Conservation (phyloP, 1,140 invertebrate species). For the Scaptomyza pallida region DNA sequence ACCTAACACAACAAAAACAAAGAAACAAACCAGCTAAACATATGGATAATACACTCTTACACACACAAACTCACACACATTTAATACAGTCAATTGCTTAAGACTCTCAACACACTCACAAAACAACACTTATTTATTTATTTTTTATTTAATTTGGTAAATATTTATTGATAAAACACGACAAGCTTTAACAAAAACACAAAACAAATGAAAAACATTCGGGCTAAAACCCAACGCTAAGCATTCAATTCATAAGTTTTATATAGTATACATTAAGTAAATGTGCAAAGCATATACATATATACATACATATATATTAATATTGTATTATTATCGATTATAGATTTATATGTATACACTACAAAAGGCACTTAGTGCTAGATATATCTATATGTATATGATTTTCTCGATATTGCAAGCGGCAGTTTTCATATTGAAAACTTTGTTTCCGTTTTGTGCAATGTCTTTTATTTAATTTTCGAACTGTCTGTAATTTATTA, state of each 20-base stretch:
- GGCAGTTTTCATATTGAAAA: slow-evolving; percentile 78
- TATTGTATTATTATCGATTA: slow-evolving; percentile 47
- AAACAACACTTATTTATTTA: slow-evolving; percentile 48
- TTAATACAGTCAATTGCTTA: slow-evolving; percentile 33
- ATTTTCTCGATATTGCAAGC: slow-evolving; percentile 42
- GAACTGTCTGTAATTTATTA: slow-evolving; percentile 12
- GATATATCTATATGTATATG: slow-evolving; percentile 1
- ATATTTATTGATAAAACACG: slow-evolving; percentile 56
- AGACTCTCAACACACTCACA: slow-evolving; percentile 14
- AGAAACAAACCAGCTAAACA: slow-evolving; percentile 31
- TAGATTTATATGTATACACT: slow-evolving; percentile 19
- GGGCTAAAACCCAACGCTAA: slow-evolving; percentile 60
- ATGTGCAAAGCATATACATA: slow-evolving; percentile 65
- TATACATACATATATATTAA: slow-evolving; percentile 48
- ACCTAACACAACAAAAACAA: slow-evolving; percentile 28
- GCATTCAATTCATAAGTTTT: slow-evolving; percentile 72
- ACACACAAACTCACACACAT: no score
- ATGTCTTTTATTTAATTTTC: slow-evolving; percentile 15
- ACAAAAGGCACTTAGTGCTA: slow-evolving; percentile 59
- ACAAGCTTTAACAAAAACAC: slow-evolving; percentile 71
- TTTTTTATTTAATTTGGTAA: slow-evolving; percentile 37
- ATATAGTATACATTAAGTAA: slow-evolving; percentile 53
- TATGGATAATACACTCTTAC: slow-evolving; percentile 32
- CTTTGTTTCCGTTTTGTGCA: slow-evolving; percentile 53
- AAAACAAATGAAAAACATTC: slow-evolving; percentile 52